Evolutionary conservation across 2,888 invertebrate species (phyloP), one percentile per base, ranked within the genome.

Genomic region (Malacosoma neustria): DNA sequence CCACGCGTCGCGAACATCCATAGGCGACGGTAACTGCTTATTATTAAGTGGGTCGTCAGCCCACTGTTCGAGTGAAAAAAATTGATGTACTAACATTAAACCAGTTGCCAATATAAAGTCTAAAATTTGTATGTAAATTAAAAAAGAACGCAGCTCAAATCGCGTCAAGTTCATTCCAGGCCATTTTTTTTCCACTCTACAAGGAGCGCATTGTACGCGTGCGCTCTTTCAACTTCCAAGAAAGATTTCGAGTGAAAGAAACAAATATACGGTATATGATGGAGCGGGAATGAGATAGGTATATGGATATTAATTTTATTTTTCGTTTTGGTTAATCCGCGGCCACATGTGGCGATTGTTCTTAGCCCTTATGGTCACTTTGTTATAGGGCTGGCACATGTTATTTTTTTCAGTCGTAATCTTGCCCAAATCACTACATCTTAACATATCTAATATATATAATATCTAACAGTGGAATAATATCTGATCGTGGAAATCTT

Each of bases 291-390:
- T 38, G 63, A 52, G 56, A 58, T 57, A 57, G 43, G 46, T 41
- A 50, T 61, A 73, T 37, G 59, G 57, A 70, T 66, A 72, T 73
- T 68, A 71, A 69, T 74, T 80, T 80, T 77, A 60, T 79, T 80
- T 80, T 81, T 81, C 76, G 79, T 79, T 62, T 81, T 72, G 61
- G 69, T 79, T 76, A 80, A 81, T 81, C 76, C 72, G 72, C 68
- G 79, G 72, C 84, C 84, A 82, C 84, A 85, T 84, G 82, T 84
- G 81, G 84, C 66, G 80, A 79, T 79, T 80, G 80, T 80, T 79
- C 75, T 73, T 70, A 79, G 84, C 80, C 82, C 82, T 76, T 82
- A 80, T 71, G 84, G 84, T 81, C 84, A 82, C 72, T 79, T 70
- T 58, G 22, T 22, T 7, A 22, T 61, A 54, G 46, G 53, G 63